These are phyloP conservation scores for Paguma larvata DNA, from an alignment of 2,797 vertebrate species.

Conservation along the genomic window DNA sequence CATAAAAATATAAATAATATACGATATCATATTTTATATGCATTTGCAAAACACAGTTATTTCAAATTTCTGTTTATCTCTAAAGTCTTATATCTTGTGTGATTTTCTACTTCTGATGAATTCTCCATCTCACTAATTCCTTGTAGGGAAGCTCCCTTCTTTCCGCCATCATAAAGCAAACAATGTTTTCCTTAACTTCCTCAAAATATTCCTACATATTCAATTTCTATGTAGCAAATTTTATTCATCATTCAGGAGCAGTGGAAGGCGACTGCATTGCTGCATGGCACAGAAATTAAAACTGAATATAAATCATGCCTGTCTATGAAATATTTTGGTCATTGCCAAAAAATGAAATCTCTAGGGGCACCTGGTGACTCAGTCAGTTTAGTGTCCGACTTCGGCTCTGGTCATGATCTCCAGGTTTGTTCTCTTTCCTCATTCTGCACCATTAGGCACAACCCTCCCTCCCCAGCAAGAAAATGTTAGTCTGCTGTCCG, in stretches of 20 bases:
- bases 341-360: neutral
- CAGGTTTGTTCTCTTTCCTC: neutral
- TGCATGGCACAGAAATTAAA: neutral
- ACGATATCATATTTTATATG: neutral
- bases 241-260: neutral
- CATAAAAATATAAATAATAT: neutral
- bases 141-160: neutral
- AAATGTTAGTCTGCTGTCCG: neutral
- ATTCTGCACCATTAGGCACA: rapidly evolving
- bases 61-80: neutral
- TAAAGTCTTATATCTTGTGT: neutral
- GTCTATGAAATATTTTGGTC: neutral
- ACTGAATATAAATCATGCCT: neutral
- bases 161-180: neutral
- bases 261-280: too few relatives aligned
- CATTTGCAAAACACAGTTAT: neutral
- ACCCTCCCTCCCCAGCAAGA: rapidly evolving
- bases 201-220: neutral
- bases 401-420: too few relatives aligned
- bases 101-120: neutral
- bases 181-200: neutral
- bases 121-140: neutral
- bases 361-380: neutral
- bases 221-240: neutral
- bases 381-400: too few relatives aligned